Conservation (phyloP, 2,797 vertebrate species). For the Ctenosaura bakeri region DNA sequence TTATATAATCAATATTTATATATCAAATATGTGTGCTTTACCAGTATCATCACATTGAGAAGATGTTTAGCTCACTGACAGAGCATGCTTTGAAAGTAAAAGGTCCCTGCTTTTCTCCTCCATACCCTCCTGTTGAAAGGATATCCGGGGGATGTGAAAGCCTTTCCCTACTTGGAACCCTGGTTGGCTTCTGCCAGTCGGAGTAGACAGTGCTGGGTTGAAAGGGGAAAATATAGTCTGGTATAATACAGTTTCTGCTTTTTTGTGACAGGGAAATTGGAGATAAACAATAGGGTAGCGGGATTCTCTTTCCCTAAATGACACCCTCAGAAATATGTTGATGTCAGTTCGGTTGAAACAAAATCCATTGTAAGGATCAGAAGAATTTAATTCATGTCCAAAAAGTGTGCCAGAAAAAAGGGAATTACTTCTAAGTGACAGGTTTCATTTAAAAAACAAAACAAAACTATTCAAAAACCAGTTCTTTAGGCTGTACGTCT, state of each 20-base stretch:
- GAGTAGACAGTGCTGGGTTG: too few relatives aligned
- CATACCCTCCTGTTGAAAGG: neutral
- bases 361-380: neutral
- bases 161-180: neutral
- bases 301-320: neutral
- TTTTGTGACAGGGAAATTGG: neutral
- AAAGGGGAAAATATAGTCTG: neutral
- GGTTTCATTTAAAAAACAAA: conserved; percentile 14
- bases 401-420: neutral
- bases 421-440: conserved; percentile 1
- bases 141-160: neutral
- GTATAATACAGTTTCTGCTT: neutral
- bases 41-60: neutral
- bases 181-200: neutral
- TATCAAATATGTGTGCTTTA: neutral
- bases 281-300: neutral
- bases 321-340: neutral
- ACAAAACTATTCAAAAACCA: neutral
- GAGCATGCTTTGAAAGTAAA: neutral
- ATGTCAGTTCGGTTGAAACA: neutral
- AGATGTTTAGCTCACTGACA: neutral
- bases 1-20: neutral
- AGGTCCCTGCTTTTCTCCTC: neutral
- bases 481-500: conserved; percentile 16
- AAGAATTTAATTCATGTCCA: neutral